Percentiles rank a stretch among this genome's conserved stretches.
Evolutionary conservation across 2,113 vertebrate genomes (phyloP).

Genomic region (Gnathonemus longibarbis): DNA sequence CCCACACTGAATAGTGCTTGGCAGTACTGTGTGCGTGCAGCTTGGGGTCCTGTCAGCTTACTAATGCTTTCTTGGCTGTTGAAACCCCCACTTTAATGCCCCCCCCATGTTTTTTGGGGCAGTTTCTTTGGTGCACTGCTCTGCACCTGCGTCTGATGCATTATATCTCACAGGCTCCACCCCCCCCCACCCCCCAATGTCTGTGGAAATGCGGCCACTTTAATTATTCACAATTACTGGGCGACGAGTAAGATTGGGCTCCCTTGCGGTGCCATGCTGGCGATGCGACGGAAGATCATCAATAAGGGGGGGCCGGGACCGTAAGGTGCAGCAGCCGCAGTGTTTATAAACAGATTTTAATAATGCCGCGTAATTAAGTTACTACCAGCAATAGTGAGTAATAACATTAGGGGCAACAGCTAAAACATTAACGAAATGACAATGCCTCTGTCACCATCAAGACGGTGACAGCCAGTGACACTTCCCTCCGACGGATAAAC

Average conservation of each 20-base stretch:
- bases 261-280: background rate
- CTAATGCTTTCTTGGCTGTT: too few relatives aligned
- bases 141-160: too few relatives aligned
- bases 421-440: background rate
- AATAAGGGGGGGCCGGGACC: background rate
- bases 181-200: slow-evolving; percentile 9
- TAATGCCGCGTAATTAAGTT: background rate
- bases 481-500: background rate
- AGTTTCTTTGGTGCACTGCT: too few relatives aligned
- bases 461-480: slow-evolving; percentile 21
- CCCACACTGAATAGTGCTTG: slow-evolving; percentile 40
- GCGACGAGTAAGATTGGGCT: slow-evolving; percentile 19
- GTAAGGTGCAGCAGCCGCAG: background rate
- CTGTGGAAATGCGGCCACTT: slow-evolving; percentile 22
- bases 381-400: background rate
- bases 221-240: slow-evolving; percentile 32
- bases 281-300: slow-evolving; percentile 12
- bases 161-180: too few relatives aligned
- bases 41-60: too few relatives aligned
- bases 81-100: too few relatives aligned
- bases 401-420: background rate
- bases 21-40: slow-evolving; percentile 35
- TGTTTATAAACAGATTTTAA: background rate
- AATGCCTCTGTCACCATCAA: background rate
- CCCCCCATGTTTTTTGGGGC: too few relatives aligned